Evolutionary conservation across 2,113 vertebrate genomes (phyloP).

Genomic region (Xenopus borealis): DNA sequence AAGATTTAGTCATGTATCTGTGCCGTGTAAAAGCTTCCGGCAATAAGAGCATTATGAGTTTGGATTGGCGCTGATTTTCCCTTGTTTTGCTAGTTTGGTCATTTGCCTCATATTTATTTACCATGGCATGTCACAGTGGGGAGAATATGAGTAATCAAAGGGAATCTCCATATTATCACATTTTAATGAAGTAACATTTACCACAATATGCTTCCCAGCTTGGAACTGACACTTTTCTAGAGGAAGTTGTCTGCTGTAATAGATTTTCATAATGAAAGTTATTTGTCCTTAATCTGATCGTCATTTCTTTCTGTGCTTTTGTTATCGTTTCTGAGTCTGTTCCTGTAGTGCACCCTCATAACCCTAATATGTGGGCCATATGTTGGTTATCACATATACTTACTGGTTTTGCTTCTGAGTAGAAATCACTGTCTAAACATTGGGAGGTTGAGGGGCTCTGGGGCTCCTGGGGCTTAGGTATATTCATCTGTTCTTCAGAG

Average conservation of each 20-base stretch:
- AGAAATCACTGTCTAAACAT: too few relatives aligned
- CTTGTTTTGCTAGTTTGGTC: background rate
- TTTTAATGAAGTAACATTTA: conserved; percentile 5
- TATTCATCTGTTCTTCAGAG: too few relatives aligned
- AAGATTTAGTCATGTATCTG: conserved; percentile 31
- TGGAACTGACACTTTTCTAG: background rate
- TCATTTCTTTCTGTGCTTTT: background rate
- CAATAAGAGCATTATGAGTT: background rate
- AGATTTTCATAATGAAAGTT: background rate
- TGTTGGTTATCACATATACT: too few relatives aligned
- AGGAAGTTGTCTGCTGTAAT: background rate
- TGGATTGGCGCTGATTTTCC: background rate
- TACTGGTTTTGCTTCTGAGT: too few relatives aligned
- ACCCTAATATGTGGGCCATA: too few relatives aligned
- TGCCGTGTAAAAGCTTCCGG: background rate
- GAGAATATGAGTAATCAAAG: background rate
- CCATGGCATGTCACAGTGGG: background rate
- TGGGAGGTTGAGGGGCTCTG: too few relatives aligned
- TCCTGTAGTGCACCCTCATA: too few relatives aligned
- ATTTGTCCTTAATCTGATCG: too few relatives aligned
- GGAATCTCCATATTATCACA: background rate
- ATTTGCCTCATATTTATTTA: background rate
- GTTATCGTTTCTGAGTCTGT: too few relatives aligned
- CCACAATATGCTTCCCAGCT: background rate
- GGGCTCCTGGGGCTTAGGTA: too few relatives aligned